Evolutionary conservation across 2,797 vertebrate genomes (phyloP).

Genomic region (Okamejei kenojei): DNA sequence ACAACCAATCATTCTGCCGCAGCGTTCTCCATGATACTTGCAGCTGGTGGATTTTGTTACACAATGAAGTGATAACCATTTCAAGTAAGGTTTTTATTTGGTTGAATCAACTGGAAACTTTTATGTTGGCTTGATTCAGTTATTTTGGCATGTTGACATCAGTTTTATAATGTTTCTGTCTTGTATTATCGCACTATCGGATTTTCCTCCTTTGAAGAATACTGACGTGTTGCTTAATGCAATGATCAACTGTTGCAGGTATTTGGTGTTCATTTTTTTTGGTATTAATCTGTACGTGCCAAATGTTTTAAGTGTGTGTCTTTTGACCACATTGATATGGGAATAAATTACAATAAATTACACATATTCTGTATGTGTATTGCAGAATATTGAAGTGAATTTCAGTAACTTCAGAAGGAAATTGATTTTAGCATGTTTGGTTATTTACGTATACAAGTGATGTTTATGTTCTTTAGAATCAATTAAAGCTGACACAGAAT

Average conservation of each 20-base stretch:
- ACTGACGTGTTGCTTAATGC: neutral
- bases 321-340: neutral
- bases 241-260: conserved; percentile 2
- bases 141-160: conserved; percentile 26
- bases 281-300: no score
- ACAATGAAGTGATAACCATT: conserved; percentile 44
- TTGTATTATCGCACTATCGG: conserved; percentile 2
- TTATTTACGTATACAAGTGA: no score
- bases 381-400: no score
- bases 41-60: conserved; percentile 43
- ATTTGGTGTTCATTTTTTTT: neutral
- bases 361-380: no score
- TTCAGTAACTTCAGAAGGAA: no score
- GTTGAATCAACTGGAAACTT: conserved; percentile 41
- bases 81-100: conserved; percentile 47
- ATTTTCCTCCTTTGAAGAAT: neutral
- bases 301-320: neutral
- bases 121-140: conserved; percentile 33
- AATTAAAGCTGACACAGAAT: no score
- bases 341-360: no score
- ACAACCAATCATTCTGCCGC: conserved; percentile 44
- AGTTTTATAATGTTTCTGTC: conserved; percentile 36
- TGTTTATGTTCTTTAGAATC: no score
- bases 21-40: conserved; percentile 40
- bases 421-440: no score